Conservation (phyloP, 2,888 invertebrate species). For the Trachelus iudaicus region DNA sequence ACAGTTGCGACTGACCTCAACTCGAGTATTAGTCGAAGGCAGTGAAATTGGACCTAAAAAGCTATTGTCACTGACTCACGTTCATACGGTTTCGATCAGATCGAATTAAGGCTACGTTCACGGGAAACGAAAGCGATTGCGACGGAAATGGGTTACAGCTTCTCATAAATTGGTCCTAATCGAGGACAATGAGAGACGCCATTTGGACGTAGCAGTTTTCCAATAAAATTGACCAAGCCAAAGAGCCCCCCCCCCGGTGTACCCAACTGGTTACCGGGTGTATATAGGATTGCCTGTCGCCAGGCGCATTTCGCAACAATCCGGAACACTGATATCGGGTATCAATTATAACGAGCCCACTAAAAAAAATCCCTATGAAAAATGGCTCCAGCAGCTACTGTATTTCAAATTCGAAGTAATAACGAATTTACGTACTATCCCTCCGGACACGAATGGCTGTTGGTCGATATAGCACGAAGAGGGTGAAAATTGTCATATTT, state of each 20-base stretch:
- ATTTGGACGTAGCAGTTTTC: background rate
- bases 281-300: background rate
- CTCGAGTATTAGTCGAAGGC: background rate
- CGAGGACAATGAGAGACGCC: background rate
- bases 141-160: constrained; percentile 36
- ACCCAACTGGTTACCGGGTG: background rate
- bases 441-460: background rate
- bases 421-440: background rate
- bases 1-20: background rate
- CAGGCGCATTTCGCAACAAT: background rate
- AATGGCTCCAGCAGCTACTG: background rate
- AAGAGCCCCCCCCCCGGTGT: background rate
- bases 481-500: background rate
- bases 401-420: background rate
- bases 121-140: constrained; percentile 43
- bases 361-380: background rate
- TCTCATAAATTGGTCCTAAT: background rate
- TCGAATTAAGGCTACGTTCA: constrained; percentile 49
- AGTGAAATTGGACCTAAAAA: constrained; percentile 41
- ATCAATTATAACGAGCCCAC: background rate
- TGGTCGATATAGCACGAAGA: background rate
- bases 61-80: constrained; percentile 49
- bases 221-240: background rate
- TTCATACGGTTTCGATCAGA: constrained; percentile 55
- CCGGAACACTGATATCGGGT: background rate